Evolutionary conservation across 1,140 invertebrate species (phyloP), one percentile per base, ranked within the genome.

Genomic region (Trachymyrmex septentrionalis): DNA sequence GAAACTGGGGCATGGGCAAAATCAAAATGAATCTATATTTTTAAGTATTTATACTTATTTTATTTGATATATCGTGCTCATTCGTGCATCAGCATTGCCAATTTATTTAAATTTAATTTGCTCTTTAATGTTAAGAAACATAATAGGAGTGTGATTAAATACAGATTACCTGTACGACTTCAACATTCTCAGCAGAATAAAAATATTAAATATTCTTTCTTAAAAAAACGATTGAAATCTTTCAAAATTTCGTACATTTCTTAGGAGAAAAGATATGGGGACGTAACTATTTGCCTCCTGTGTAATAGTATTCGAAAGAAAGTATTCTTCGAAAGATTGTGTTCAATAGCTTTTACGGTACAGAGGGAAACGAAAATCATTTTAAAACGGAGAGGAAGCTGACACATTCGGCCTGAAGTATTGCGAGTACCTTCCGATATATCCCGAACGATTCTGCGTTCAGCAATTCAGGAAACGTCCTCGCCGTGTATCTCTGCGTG

Each of bases 351-450:
- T 84, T 84, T 84, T 61, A 73, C 24, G 38, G 19, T 34, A 61
- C 67, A 21, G 80, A 34, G 9, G 69, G 4, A 61, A 59, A 82
- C 16, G 53, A 82, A 61, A 75, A 84, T 84, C 38, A 84, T 84
- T 84, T 84, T 84, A 48, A 75, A 61, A 61, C 38, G 38, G 66
- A 63, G 48, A 34, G 30, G 21, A 24, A n/a, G 69, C 55, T 61
- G 80, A 73, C 69, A 84, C 80, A 75, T 84, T 61, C 24, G 38
- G 80, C 24, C 24, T 50, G 24, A 73, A 50, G 63, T 82, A 84
- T 75, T 30, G 38, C 69, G 34, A 21, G 34, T 48, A 48, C 66
- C 38, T 69, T 14, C 64, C 64, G 19, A 69, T 61, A 61, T 1
- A 61, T 1, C 67, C 5, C 53, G 21, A 24, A 14, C 21, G 27